phyloP scores from a whole-genome alignment of 2,113 vertebrate genomes.

The Myanophis thanlyinensis region DNA sequence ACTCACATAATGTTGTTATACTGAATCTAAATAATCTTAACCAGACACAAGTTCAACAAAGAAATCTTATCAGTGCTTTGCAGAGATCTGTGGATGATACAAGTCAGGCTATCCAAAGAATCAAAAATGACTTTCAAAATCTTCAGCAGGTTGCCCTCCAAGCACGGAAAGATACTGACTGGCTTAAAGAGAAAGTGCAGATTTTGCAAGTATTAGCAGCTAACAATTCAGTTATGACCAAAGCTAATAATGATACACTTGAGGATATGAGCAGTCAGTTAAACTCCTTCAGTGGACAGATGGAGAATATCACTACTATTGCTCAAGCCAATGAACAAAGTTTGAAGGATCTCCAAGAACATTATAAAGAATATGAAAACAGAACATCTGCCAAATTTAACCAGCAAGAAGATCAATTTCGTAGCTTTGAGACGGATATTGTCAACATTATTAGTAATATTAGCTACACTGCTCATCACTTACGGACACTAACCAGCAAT shows the following conservation, averaged over 20 bases:
- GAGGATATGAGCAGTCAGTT: slow-evolving; percentile 89
- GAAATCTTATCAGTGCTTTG: slow-evolving; percentile 77
- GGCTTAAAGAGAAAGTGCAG: slow-evolving; percentile 88
- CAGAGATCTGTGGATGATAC: slow-evolving; percentile 88
- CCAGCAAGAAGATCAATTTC: slow-evolving; percentile 82
- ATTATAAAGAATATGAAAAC: slow-evolving; percentile 83
- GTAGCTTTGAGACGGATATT: slow-evolving; percentile 82
- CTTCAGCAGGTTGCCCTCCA: slow-evolving; percentile 85
- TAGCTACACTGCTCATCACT: slow-evolving; percentile 89
- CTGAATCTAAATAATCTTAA: slow-evolving; percentile 88
- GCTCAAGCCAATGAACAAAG: slow-evolving; percentile 84
- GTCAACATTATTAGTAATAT: slow-evolving; percentile 90
- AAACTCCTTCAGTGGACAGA: slow-evolving; percentile 76
- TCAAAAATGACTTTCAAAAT: slow-evolving; percentile 87
- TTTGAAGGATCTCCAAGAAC: slow-evolving; percentile 87
- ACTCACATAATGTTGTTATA: slow-evolving; percentile 78
- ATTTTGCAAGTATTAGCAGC: slow-evolving; percentile 81
- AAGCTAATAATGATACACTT: slow-evolving; percentile 87
- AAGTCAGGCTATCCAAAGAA: slow-evolving; percentile 82
- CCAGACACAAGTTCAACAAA: slow-evolving; percentile 88
- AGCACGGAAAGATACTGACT: slow-evolving; percentile 82
- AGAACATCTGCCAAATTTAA: slow-evolving; percentile 81
- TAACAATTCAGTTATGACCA: slow-evolving; percentile 84
- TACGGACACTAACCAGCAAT: slow-evolving; percentile 85
- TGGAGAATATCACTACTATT: slow-evolving; percentile 87